Percentiles rank a stretch among this genome's conserved stretches.
Evolutionary conservation across 2,888 invertebrate genomes (phyloP).

Genomic region (Cheilosia vernalis): DNA sequence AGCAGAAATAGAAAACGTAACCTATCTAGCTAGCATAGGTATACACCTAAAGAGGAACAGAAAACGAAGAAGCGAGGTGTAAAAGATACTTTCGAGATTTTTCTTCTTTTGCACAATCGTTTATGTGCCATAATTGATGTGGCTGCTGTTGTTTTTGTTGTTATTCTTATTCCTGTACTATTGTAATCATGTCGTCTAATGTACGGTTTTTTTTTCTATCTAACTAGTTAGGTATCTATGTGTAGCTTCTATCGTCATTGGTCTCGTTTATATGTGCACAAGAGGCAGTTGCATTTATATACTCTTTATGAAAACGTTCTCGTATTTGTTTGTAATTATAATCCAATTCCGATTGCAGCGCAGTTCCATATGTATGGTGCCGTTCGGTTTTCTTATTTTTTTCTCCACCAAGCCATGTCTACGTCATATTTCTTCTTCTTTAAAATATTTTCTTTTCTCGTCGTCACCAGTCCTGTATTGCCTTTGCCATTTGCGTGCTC

Average conservation of each 20-base stretch:
- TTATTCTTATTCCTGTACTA: slow-evolving; percentile 45
- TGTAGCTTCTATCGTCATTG: slow-evolving; percentile 17
- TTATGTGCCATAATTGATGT: slow-evolving; percentile 70
- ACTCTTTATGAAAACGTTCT: slow-evolving; percentile 35
- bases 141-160: slow-evolving; percentile 37
- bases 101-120: slow-evolving; percentile 74
- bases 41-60: slow-evolving; percentile 32
- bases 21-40: slow-evolving; percentile 9
- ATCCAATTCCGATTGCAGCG: slow-evolving; percentile 63
- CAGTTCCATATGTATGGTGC: slow-evolving; percentile 52
- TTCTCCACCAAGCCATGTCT: neutral
- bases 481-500: neutral
- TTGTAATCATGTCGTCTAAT: slow-evolving; percentile 73
- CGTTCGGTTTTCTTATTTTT: slow-evolving; percentile 19
- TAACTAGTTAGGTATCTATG: neutral
- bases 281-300: slow-evolving; percentile 32
- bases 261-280: slow-evolving; percentile 16
- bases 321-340: slow-evolving; percentile 63
- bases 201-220: slow-evolving; percentile 37
- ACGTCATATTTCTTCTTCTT: slow-evolving; percentile 21
- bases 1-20: slow-evolving; percentile 9
- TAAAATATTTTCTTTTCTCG: slow-evolving; percentile 12
- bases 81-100: slow-evolving; percentile 72
- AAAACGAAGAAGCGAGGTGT: slow-evolving; percentile 59
- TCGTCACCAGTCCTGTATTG: slow-evolving; percentile 16